Base-by-base conservation (phyloP, 2,888 invertebrate species). In the Apotomis capreana region DNA sequence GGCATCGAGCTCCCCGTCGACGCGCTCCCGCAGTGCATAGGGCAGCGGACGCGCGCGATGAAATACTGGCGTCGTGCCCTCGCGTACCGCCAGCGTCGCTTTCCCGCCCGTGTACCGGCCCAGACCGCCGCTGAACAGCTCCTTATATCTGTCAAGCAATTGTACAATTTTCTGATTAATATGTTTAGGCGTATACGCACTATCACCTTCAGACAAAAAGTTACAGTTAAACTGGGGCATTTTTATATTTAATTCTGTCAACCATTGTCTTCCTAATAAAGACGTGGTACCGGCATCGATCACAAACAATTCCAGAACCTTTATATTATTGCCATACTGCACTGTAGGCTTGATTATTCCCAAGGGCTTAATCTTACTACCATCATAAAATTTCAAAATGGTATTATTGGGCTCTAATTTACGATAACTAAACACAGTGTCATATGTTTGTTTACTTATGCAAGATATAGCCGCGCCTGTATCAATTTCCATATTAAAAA, bases 121-220 rank as follows among this genome's bases (percentile, higher is more conserved):
- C 54, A 54, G 54, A 54, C 54, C 54, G 54, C 54, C 54, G 13
- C 13, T 54, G 54, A 54, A 54, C 15, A 54, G 54, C 40, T 12
- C 58, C 58, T 59, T 40, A 59, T 59, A 59, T 59, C 58, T 40
- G 58, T 40, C 58, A 12, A 59, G 37, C 8, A 59, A 59, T 40
- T 59, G 36, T 8, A 37, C 58, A 59, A 40, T 40, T 10, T 58
- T 58, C 6, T 59, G 12, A 40, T n/a, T 59, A 5, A 40, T 40
- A 58, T 58, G 36, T 37, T 58, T 12, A 4, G 15, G 15, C 15
- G 15, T 15, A 5, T 36, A 10, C 9, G 10, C 1, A 5, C 15
- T 36, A 12, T 37, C 6, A 3, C 40, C 37, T 4, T n/a, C n/a
- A 4, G 40, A 40, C 13, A 59, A n/a, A 59, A 40, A 40, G 13